Evolutionary conservation across 2,888 invertebrate genomes (phyloP).

Genomic region (Leptopilina drosophilae): DNA sequence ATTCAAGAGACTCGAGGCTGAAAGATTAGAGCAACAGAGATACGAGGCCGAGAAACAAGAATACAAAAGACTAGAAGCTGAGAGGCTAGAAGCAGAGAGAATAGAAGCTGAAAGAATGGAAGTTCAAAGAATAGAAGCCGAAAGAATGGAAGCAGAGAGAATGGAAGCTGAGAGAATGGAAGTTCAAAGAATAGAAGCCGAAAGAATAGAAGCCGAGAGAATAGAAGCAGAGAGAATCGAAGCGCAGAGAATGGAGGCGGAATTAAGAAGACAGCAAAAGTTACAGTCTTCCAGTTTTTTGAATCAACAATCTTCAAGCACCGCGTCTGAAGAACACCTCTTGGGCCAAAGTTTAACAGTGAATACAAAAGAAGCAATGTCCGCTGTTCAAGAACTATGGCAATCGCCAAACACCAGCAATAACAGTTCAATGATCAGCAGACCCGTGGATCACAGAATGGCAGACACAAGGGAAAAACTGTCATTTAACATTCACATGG

Average conservation of each 20-base stretch:
- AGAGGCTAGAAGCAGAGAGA: conserved; percentile 58
- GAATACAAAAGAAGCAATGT: conserved; percentile 84
- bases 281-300: conserved; percentile 67
- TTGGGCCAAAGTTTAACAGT: conserved; percentile 82
- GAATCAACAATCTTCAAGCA: conserved; percentile 63
- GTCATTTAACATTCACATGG: conserved; percentile 74
- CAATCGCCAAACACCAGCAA: conserved; percentile 70
- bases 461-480: conserved; percentile 65
- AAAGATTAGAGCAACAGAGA: conserved; percentile 57
- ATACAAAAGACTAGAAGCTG: conserved; percentile 55
- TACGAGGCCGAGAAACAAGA: conserved; percentile 61
- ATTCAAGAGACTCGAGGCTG: conserved; percentile 55
- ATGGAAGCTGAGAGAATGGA: conserved; percentile 54
- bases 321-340: conserved; percentile 74
- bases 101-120: conserved; percentile 59
- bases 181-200: conserved; percentile 55
- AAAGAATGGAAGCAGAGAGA: conserved; percentile 61
- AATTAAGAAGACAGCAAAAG: conserved; percentile 66
- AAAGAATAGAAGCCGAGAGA: conserved; percentile 58
- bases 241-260: conserved; percentile 68
- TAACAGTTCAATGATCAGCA: conserved; percentile 44
- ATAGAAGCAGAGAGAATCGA: conserved; percentile 61
- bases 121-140: conserved; percentile 55
- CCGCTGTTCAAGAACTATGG: conserved; percentile 82
- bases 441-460: conserved; percentile 63